phyloP scores from a whole-genome alignment of 2,888 invertebrate species.

The Odontocerum albicorne region DNA sequence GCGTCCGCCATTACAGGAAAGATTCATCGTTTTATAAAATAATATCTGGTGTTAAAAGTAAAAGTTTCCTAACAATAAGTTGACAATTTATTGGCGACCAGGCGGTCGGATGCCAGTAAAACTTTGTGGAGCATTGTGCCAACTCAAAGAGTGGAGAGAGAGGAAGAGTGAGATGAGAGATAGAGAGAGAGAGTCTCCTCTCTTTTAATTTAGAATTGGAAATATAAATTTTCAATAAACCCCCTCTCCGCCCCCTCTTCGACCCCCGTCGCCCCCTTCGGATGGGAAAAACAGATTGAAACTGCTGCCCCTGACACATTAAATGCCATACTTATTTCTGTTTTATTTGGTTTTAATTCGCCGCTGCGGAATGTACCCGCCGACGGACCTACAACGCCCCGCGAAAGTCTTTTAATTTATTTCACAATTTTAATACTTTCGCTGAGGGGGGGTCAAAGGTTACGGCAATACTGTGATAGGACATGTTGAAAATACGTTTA shows the following conservation, averaged over 20 bases:
- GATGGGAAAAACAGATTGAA: conserved; percentile 32
- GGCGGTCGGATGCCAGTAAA: no score
- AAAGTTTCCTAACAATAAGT: no score
- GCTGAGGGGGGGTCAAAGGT: conserved; percentile 10
- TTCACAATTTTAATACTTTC: conserved; percentile 36
- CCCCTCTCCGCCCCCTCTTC: background rate
- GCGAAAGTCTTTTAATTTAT: conserved; percentile 36
- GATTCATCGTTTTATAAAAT: no score
- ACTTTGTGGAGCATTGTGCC: no score
- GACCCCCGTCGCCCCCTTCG: conserved; percentile 1
- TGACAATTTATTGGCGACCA: no score
- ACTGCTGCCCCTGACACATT: conserved; percentile 36
- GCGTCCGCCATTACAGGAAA: no score
- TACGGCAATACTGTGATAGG: no score
- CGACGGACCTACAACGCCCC: conserved; percentile 6
- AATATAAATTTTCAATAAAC: conserved; percentile 37
- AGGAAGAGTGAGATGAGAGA: background rate
- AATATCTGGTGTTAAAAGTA: no score
- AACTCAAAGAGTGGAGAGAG: background rate
- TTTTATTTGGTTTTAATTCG: conserved; percentile 37
- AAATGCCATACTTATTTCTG: conserved; percentile 38
- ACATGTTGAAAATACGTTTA: no score
- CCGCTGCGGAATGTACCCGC: conserved; percentile 3
- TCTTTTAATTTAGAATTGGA: conserved; percentile 37
- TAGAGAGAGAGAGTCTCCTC: conserved; percentile 14